phyloP scores from a whole-genome alignment of 2,797 vertebrate genomes.

The Anguilla obscura region DNA sequence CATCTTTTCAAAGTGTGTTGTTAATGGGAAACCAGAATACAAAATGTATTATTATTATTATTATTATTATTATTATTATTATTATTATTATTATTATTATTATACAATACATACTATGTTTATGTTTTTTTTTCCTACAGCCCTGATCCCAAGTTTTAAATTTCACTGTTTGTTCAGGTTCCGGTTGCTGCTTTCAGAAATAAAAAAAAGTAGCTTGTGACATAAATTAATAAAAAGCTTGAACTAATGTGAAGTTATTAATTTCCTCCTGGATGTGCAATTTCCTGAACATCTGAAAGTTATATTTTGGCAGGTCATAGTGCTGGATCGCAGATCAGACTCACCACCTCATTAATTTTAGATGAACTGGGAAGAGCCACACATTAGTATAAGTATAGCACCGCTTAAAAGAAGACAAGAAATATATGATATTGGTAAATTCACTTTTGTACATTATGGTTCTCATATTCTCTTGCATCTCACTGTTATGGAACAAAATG shows the following conservation, averaged over 20 bases:
- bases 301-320: background rate
- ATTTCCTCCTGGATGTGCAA: background rate
- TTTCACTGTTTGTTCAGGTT: background rate
- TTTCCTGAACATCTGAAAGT: background rate
- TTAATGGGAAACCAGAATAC: background rate
- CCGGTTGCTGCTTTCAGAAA: background rate
- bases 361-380: background rate
- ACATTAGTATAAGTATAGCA: background rate
- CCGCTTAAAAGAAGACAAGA: background rate
- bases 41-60: background rate
- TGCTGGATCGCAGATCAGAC: background rate
- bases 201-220: background rate
- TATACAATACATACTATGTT: background rate
- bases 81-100: background rate
- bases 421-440: background rate
- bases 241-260: slow-evolving; percentile 4
- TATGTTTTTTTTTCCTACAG: background rate
- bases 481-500: background rate
- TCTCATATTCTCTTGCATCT: no score
- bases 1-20: background rate
- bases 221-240: background rate
- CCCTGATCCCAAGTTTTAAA: background rate
- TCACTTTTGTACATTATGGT: no score
- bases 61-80: background rate
- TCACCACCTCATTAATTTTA: background rate